A percentile compares a stretch with the other conserved stretches of the same genome.
phyloP scores from a whole-genome alignment of 2,888 invertebrate species.

The Tolmerus cingulatus region DNA sequence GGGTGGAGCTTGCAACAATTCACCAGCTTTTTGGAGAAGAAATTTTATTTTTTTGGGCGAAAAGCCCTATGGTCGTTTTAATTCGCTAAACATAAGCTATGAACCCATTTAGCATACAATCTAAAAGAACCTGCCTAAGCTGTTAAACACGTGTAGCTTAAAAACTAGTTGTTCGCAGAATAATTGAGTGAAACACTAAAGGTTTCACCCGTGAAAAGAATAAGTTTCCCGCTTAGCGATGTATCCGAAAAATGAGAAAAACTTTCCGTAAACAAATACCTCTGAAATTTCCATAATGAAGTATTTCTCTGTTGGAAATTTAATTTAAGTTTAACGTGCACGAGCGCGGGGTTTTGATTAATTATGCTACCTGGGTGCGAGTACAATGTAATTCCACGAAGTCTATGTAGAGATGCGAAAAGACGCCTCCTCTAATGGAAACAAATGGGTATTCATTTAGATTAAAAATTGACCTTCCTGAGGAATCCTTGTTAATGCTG shows the following conservation, averaged over 20 bases:
- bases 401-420: background rate
- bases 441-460: background rate
- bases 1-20: no score
- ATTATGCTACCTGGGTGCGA: background rate
- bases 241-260: background rate
- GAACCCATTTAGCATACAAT: background rate
- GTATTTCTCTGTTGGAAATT: background rate
- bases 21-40: no score
- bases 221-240: background rate
- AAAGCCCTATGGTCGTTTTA: background rate
- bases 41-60: no score
- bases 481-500: background rate
- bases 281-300: background rate
- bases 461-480: background rate
- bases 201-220: background rate
- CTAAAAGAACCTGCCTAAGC: background rate
- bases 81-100: background rate
- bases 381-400: background rate
- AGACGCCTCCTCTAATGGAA: background rate
- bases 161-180: background rate
- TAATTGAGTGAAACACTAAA: background rate
- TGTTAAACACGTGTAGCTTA: background rate
- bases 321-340: background rate
- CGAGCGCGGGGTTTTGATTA: background rate
- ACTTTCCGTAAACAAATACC: background rate